These are phyloP conservation scores for Phorcus lineatus DNA, from an alignment of 2,888 invertebrate genomes.

Conservation along the genomic window DNA sequence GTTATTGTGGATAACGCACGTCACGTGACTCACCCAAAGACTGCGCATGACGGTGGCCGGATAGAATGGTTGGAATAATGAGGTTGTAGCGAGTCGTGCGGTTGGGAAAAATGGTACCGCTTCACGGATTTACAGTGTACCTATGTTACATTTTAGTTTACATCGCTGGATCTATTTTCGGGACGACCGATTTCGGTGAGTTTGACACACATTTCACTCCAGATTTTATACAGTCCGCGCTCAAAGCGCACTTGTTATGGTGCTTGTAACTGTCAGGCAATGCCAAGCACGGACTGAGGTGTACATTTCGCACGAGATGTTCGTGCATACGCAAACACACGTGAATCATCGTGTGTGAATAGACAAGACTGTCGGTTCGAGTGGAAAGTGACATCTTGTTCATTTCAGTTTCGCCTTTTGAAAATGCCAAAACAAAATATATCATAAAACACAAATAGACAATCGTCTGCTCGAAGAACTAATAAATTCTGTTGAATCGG, in stretches of 20 bases:
- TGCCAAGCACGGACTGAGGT: conserved; percentile 4
- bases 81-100: not conserved
- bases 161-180: not conserved
- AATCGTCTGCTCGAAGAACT: not conserved
- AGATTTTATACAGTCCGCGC: not conserved
- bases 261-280: not conserved
- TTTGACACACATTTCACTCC: not conserved
- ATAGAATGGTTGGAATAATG: conserved; percentile 5
- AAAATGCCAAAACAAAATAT: not conserved
- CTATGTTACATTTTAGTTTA: not conserved
- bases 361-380: too few species aligned
- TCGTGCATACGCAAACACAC: not conserved
- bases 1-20: not conserved
- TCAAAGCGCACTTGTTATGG: not conserved
- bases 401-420: too few species aligned
- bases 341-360: not conserved
- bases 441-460: not conserved
- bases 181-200: not conserved
- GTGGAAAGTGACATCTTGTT: too few species aligned
- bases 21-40: not conserved
- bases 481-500: too few species aligned
- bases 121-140: not conserved
- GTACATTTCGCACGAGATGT: not conserved
- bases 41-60: not conserved
- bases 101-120: not conserved